Conservation (phyloP, 2,888 invertebrate species). For the Lysandra bellargus region DNA sequence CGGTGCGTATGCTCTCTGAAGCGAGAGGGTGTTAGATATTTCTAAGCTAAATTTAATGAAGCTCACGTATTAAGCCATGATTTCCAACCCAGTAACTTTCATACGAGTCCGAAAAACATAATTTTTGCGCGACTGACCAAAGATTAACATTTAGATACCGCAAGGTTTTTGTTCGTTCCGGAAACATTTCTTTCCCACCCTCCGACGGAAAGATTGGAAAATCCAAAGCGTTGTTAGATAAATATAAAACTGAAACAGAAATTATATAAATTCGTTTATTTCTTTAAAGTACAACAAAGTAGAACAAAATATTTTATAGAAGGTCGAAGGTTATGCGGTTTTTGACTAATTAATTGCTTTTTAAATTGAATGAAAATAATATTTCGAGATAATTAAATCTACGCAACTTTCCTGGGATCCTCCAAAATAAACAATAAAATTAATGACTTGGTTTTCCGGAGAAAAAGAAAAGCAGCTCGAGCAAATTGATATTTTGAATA, state of each 20-base stretch:
- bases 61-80: constrained; percentile 49
- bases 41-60: constrained; percentile 58
- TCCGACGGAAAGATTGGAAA: constrained; percentile 38
- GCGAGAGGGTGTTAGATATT: constrained; percentile 41
- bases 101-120: constrained; percentile 75
- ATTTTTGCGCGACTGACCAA: constrained; percentile 79
- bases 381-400: constrained; percentile 20
- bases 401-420: constrained; percentile 25
- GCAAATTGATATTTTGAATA: constrained; percentile 80
- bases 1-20: constrained; percentile 9
- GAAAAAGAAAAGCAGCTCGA: constrained; percentile 66
- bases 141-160: constrained; percentile 78
- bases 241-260: background rate
- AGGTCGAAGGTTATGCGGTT: background rate
- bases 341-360: background rate
- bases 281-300: too few species aligned
- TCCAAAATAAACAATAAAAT: constrained; percentile 49
- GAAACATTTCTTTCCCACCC: constrained; percentile 58
- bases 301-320: too few species aligned
- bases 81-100: constrained; percentile 65
- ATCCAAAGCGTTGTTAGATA: constrained; percentile 9
- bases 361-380: constrained; percentile 1
- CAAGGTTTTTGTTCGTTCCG: constrained; percentile 65
- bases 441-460: constrained; percentile 50
- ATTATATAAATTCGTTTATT: too few species aligned